Evolutionary conservation across 1,140 invertebrate genomes (phyloP), one percentile per base, ranked within the genome.

Genomic region (Eciton burchellii): DNA sequence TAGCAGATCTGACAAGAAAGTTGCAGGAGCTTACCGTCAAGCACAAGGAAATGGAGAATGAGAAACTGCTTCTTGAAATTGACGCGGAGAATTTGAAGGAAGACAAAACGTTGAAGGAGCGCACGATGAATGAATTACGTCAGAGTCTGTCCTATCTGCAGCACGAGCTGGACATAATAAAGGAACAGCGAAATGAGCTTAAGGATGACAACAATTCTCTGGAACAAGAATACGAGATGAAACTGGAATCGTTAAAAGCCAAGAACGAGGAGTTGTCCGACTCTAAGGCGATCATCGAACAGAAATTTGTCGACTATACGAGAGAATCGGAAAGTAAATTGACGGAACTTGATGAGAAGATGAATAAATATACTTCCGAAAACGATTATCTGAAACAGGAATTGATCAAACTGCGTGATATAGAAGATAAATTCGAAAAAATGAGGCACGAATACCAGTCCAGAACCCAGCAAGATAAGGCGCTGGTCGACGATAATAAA

Each of bases 381-480:
- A 93, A 91, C 45, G 45, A 86, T 0, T 77, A 91, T 6, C 60
- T 92, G 3, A 88, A 84, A 19, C 84, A 88, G 49, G 84, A 91
- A 65, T 19, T 92, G 6, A 71, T 59, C 14, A 90, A 81, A 6
- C 14, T 92, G 9, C 71, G 84, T 52, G 62, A 59, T 3, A 26
- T 83, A 29, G 47, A 87, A 43, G 45, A 77, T 21, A 71, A 73
- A 66, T 65, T 85, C 0, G 49, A 52, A 3, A 83, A 52, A 54
- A 81, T 60, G 52, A 60, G 82, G 65, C 60, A 81, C 8, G 79
- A 59, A 11, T 43, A 83, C 14, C 66, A 82, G 26, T 41, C 19
- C 0, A 83, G 63, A 1, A 29, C 8, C 3, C 81, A 74, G 0
- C 56, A 74, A 0, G 84, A 83, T n/a, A 81, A 84, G 2, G 60